Evolutionary conservation across 2,888 invertebrate genomes (phyloP).

Genomic region (Micoletzkya japonica): DNA sequence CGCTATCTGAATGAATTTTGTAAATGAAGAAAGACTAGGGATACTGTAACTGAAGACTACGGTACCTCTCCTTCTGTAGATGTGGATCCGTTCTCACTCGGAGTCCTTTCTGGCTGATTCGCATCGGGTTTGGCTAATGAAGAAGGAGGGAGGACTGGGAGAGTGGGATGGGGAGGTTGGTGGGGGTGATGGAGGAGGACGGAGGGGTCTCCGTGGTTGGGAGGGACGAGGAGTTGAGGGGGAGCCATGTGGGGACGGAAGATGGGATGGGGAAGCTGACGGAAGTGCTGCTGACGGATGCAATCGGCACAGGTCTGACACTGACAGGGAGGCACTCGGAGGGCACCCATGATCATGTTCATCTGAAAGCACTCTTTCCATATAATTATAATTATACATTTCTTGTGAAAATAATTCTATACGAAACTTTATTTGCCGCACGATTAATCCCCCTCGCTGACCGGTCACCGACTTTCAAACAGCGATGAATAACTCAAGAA

Average conservation of each 20-base stretch:
- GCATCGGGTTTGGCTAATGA: background rate
- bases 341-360: slow-evolving; percentile 24
- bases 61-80: slow-evolving; percentile 23
- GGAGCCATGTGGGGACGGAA: no score
- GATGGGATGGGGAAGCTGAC: no score
- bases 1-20: background rate
- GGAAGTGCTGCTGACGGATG: background rate
- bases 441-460: no score
- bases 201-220: background rate
- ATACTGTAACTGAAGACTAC: no score
- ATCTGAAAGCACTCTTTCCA: slow-evolving; percentile 11
- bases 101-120: background rate
- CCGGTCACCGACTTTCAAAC: no score
- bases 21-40: slow-evolving; percentile 1
- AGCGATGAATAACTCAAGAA: no score
- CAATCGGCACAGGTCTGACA: slow-evolving; percentile 3
- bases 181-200: background rate
- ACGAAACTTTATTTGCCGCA: no score
- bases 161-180: background rate
- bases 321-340: slow-evolving; percentile 8
- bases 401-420: background rate
- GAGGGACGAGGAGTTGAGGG: no score
- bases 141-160: background rate
- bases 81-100: slow-evolving; percentile 18
- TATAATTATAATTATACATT: background rate